These are phyloP conservation scores for Brenthis daphne DNA, from an alignment of 2,888 invertebrate genomes.

Conservation along the genomic window DNA sequence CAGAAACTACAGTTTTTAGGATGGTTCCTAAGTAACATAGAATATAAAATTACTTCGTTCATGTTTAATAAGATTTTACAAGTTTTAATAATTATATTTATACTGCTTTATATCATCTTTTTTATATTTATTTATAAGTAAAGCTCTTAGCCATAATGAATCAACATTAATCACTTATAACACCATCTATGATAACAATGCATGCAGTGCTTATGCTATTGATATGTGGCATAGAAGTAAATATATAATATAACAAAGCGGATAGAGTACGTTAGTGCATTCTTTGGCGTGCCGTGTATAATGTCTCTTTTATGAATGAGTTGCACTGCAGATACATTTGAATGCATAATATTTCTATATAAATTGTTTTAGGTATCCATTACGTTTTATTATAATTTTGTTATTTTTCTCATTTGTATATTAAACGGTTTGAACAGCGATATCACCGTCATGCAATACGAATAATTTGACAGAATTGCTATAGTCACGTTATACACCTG, in stretches of 20 bases:
- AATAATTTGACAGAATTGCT: slow-evolving; percentile 45
- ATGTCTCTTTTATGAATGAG: slow-evolving; percentile 32
- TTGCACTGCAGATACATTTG: slow-evolving; percentile 3
- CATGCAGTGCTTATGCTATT: slow-evolving; percentile 9
- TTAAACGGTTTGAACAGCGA: slow-evolving; percentile 41
- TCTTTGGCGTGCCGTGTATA: slow-evolving; percentile 39
- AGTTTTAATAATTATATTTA: too few species aligned
- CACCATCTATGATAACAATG: slow-evolving; percentile 13
- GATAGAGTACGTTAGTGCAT: slow-evolving; percentile 35
- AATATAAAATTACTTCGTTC: too few species aligned
- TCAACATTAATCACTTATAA: too few species aligned
- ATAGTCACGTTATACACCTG: slow-evolving; percentile 45
- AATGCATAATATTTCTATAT: slow-evolving; percentile 7
- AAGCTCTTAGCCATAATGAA: too few species aligned
- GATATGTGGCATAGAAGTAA: slow-evolving; percentile 11
- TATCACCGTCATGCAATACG: slow-evolving; percentile 46
- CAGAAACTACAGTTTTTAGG: too few species aligned
- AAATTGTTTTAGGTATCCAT: slow-evolving; percentile 4
- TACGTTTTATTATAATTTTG: slow-evolving; percentile 27
- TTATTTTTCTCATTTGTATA: slow-evolving; percentile 33
- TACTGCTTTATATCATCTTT: too few species aligned
- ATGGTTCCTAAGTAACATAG: too few species aligned
- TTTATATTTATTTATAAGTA: too few species aligned
- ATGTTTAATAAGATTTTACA: too few species aligned
- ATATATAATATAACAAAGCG: slow-evolving; percentile 26